Conservation (phyloP, 2,113 vertebrate species). For the Todiramphus saurophagus region DNA sequence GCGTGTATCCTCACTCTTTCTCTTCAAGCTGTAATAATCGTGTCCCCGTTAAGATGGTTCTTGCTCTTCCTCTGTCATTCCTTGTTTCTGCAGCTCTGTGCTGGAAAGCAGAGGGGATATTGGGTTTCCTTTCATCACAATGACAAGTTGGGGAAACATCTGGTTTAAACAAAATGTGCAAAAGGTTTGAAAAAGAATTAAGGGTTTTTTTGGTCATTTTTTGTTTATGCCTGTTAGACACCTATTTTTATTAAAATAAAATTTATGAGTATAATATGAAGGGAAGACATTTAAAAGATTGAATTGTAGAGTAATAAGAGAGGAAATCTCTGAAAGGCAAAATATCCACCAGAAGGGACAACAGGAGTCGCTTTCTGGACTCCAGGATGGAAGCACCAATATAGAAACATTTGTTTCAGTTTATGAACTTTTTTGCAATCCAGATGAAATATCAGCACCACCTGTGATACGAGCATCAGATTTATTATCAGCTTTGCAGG, state of each 20-base stretch:
- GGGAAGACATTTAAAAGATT: slow-evolving; percentile 42
- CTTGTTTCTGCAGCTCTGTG: slow-evolving; percentile 47
- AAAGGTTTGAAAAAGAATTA: slow-evolving; percentile 44
- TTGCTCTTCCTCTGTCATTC: slow-evolving; percentile 9
- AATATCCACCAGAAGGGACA: slow-evolving; percentile 25
- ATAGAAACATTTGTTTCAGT: slow-evolving; percentile 60
- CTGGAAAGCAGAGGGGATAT: slow-evolving; percentile 41
- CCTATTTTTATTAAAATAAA: slow-evolving; percentile 75
- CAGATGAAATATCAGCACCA: slow-evolving; percentile 52
- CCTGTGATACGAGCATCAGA: slow-evolving; percentile 62
- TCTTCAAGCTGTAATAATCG: background rate
- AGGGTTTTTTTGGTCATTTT: background rate
- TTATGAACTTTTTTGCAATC: slow-evolving; percentile 32
- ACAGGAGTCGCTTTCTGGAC: background rate
- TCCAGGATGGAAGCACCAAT: background rate
- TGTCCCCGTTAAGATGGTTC: background rate
- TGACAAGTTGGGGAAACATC: slow-evolving; percentile 66
- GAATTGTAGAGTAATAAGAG: slow-evolving; percentile 20
- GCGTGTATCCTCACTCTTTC: background rate
- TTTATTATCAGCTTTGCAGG: slow-evolving; percentile 67
- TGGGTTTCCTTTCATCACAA: slow-evolving; percentile 55
- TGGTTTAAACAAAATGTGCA: slow-evolving; percentile 62
- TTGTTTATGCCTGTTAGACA: slow-evolving; percentile 66
- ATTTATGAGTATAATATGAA: slow-evolving; percentile 70
- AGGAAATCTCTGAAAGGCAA: slow-evolving; percentile 43